phyloP scores from a whole-genome alignment of 1,140 invertebrate species.

The Cydia fagiglandana region DNA sequence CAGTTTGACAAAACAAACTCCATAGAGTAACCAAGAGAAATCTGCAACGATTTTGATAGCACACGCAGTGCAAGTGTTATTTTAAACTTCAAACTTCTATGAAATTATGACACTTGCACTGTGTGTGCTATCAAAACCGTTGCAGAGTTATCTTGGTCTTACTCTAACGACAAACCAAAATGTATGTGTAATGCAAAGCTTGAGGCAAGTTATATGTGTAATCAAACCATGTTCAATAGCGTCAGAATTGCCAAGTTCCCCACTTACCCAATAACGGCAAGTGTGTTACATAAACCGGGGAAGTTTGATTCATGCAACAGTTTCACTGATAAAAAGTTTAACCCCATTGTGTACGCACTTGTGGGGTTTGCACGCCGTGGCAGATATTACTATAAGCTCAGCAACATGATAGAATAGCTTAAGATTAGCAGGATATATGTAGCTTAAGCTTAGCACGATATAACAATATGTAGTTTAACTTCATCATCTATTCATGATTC shows the following conservation, averaged over 20 bases:
- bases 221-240: not conserved
- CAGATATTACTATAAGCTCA: not conserved
- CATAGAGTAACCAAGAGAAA: no score
- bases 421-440: not conserved
- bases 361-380: not conserved
- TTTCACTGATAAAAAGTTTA: conserved; percentile 3
- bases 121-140: no score
- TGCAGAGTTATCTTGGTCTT: no score
- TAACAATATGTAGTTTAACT: not conserved
- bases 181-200: no score
- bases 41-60: no score
- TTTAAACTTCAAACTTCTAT: no score
- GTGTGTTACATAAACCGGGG: not conserved
- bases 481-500: no score
- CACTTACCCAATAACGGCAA: not conserved
- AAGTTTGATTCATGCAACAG: conserved; percentile 14
- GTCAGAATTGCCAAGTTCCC: not conserved
- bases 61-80: no score
- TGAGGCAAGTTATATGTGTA: not conserved
- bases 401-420: not conserved
- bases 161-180: no score
- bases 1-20: no score
- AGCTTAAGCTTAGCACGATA: not conserved
- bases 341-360: conserved; percentile 2
- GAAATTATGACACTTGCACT: no score